A percentile compares a stretch with the other conserved stretches of the same genome.
Evolutionary conservation across 53 echinoderm and acorn worm species (phyloP).

Genomic region (Patiria pectinifera): DNA sequence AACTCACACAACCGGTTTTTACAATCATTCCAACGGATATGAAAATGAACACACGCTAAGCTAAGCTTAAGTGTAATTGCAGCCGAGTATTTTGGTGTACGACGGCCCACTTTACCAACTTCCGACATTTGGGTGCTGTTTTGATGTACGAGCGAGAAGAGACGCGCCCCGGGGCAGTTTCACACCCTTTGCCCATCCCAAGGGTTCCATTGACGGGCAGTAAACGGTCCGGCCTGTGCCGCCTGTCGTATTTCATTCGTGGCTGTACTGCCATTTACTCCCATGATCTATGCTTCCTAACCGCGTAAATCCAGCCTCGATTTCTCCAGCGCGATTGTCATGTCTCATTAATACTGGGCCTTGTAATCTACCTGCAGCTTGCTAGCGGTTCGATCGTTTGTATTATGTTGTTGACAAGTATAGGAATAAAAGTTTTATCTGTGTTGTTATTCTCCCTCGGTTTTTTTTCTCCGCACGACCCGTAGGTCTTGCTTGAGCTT

Average conservation of each 20-base stretch:
- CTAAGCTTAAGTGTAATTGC: not conserved
- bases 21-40: no score
- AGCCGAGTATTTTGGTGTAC: not conserved
- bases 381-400: slow-evolving; percentile 18
- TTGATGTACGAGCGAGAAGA: slow-evolving; percentile 41
- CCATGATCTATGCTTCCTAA: slow-evolving; percentile 50
- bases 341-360: not conserved
- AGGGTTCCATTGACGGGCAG: slow-evolving; percentile 38
- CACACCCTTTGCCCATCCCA: slow-evolving; percentile 53
- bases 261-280: not conserved
- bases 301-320: slow-evolving; percentile 41
- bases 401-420: slow-evolving; percentile 39
- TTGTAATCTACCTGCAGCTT: not conserved
- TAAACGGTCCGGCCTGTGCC: not conserved
- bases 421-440: not conserved
- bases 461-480: slow-evolving; percentile 7
- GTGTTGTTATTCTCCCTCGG: not conserved
- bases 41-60: no score
- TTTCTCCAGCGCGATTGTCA: not conserved
- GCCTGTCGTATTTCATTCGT: slow-evolving; percentile 31
- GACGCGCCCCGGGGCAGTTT: slow-evolving; percentile 30
- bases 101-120: not conserved
- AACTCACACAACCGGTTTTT: no score
- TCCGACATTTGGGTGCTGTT: slow-evolving; percentile 1
- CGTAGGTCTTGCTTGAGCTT: not conserved